phyloP scores from a whole-genome alignment of 2,797 vertebrate species.

The Oryzias dopingdopingensis region DNA sequence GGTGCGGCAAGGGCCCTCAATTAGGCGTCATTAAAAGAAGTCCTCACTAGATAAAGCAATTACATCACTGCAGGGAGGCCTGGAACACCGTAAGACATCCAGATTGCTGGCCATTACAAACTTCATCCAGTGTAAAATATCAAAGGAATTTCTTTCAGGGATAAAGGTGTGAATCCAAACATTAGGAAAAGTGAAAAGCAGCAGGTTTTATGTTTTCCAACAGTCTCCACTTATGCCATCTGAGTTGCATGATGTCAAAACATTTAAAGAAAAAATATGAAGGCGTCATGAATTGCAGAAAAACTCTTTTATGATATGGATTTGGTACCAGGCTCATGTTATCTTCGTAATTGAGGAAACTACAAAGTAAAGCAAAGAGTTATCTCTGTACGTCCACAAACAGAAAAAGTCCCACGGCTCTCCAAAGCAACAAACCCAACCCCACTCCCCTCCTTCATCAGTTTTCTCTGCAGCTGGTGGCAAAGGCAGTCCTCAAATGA shows the following conservation, averaged over 20 bases:
- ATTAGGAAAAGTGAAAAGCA: slow-evolving; percentile 6
- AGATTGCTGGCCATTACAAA: slow-evolving; percentile 24
- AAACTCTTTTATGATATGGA: slow-evolving; percentile 12
- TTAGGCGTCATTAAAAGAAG: slow-evolving; percentile 67
- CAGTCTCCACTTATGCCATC: neutral
- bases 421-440: slow-evolving; percentile 21
- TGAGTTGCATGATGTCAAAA: slow-evolving; percentile 27
- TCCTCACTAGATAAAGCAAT: slow-evolving; percentile 59
- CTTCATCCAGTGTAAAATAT: slow-evolving; percentile 36
- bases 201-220: slow-evolving; percentile 2
- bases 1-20: slow-evolving; percentile 63
- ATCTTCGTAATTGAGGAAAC: slow-evolving; percentile 75
- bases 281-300: no score
- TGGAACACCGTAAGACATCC: slow-evolving; percentile 30
- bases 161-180: neutral
- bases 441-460: neutral
- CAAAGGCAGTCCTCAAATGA: slow-evolving; percentile 10
- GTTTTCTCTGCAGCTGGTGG: slow-evolving; percentile 19
- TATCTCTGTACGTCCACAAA: slow-evolving; percentile 56
- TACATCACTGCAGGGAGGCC: slow-evolving; percentile 40
- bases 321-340: slow-evolving; percentile 28
- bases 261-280: neutral
- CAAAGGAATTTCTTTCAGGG: slow-evolving; percentile 9
- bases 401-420: slow-evolving; percentile 48
- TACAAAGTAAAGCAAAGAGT: slow-evolving; percentile 63